Conservation (phyloP, 2,888 invertebrate genomes). For the Capitulum mitella region DNA sequence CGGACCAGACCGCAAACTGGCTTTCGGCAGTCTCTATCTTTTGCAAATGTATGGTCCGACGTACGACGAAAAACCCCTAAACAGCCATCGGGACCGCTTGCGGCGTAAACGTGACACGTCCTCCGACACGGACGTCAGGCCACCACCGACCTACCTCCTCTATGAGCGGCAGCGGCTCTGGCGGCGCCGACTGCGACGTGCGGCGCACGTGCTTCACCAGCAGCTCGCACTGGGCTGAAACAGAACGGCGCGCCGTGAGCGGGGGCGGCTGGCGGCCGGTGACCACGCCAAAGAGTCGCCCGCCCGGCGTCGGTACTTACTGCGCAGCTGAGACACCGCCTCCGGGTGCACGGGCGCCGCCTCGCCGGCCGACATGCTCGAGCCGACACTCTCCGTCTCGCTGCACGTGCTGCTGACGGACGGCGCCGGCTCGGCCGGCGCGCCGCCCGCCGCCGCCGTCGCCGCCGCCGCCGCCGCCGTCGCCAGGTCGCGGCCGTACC, state of each 20-base stretch:
- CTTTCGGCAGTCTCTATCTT: too few species aligned
- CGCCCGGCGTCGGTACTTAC: constrained; percentile 59
- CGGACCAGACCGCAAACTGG: too few species aligned
- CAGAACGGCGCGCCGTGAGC: constrained; percentile 29
- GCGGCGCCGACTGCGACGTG: not conserved
- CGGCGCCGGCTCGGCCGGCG: constrained; percentile 57
- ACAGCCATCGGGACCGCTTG: too few species aligned
- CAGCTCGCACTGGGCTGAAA: constrained; percentile 6
- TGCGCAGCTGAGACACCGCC: constrained; percentile 48
- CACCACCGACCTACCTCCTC: not conserved
- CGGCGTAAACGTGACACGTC: too few species aligned
- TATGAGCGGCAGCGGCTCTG: not conserved
- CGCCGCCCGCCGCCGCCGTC: constrained; percentile 47
- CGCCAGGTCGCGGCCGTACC: constrained; percentile 32
- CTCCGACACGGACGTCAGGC: not conserved
- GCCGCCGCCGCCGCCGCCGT: not conserved
- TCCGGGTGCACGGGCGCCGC: too few species aligned
- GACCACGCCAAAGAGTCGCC: too few species aligned
- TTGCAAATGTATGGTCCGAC: too few species aligned
- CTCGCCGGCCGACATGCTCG: not conserved
- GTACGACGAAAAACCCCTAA: too few species aligned
- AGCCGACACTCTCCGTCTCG: constrained; percentile 9
- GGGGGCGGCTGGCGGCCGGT: constrained; percentile 38
- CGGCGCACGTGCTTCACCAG: constrained; percentile 18
- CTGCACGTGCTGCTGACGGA: constrained; percentile 49